Evolutionary conservation across 2,113 vertebrate species (phyloP), one percentile per base, ranked within the genome.

Genomic region (Paradisaea rubra): DNA sequence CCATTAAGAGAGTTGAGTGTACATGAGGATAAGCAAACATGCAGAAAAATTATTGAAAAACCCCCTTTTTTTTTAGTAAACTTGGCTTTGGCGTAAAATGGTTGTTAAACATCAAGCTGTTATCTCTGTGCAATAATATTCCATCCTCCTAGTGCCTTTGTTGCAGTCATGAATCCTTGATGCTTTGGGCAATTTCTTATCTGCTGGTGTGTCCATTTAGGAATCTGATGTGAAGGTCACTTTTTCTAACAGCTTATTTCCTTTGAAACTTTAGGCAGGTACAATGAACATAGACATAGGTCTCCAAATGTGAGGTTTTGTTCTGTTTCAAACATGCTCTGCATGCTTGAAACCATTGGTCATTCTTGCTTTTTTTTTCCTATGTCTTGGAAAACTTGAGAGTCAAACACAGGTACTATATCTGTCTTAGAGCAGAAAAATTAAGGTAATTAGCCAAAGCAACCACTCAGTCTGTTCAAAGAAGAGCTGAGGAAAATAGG

Each of bases 391-490:
- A 87, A 94, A 79, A 65, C 42, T 31, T 31, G 16, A 24, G 41
- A 54, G 22, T 85, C 56, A 70, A 61, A 50, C 12, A 41, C 23
- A 41, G 71, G 56, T 11, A 54, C 30, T 18, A 1, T n/a, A 53
- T 69, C 41, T 87, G 28, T 52, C 47, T 81, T 74, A 52, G 31
- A 81, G 59, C 27, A 87, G 49, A 56, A 50, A 23, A 76, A 57
- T 79, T 78, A 80, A 64, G 53, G 42, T 79, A 71, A 65, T 92
- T 88, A 89, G 17, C 31, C 39, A 61, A 79, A 86, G 25, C 65
- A 60, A 39, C 69, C 80, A 44, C 47, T 78, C 52, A 41, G 30
- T 56, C 69, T 41, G 1, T 80, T 39, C 37, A 73, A 73, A 65
- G 28, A 8, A 70, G 66, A 88, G 39, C 39, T 77, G 54, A 94